Percentiles rank a stretch among this genome's conserved stretches.
These are phyloP conservation scores for Platichthys stellatus DNA, from an alignment of 2,113 vertebrate genomes.

Conservation along the genomic window DNA sequence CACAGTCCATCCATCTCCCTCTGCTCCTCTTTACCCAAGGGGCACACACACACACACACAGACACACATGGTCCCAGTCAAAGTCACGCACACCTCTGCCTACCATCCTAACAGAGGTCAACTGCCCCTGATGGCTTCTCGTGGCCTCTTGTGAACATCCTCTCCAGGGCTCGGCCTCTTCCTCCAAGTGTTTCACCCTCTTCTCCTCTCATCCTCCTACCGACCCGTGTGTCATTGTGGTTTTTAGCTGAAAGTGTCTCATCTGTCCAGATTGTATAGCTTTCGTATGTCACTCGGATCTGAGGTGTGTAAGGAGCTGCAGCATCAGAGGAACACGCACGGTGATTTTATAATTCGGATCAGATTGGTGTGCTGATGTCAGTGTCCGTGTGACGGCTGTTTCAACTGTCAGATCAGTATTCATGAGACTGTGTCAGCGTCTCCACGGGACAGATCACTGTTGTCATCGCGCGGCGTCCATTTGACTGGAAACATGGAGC, in stretches of 20 bases:
- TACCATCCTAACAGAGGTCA: slow-evolving; percentile 45
- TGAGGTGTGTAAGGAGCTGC: not conserved
- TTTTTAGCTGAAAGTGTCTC: slow-evolving; percentile 12
- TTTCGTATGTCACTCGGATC: slow-evolving; percentile 2
- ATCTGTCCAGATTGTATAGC: slow-evolving; percentile 4
- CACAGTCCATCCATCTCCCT: slow-evolving; percentile 57
- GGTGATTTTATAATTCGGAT: not conserved
- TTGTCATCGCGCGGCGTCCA: slow-evolving; percentile 19
- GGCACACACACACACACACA: slow-evolving; percentile 13
- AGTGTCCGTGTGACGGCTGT: slow-evolving; percentile 1
- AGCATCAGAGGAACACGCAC: not conserved
- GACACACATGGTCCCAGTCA: not conserved
- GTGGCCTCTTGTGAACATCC: slow-evolving; percentile 39
- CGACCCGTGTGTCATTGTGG: slow-evolving; percentile 11
- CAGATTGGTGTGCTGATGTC: not conserved
- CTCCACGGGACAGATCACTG: slow-evolving; percentile 23
- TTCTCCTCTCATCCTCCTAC: not conserved
- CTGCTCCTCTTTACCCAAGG: slow-evolving; percentile 28
- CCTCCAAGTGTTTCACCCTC: slow-evolving; percentile 21
- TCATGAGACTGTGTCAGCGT: slow-evolving; percentile 19
- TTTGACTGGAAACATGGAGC: slow-evolving; percentile 33
- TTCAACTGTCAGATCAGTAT: slow-evolving; percentile 21
- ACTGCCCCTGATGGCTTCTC: slow-evolving; percentile 31
- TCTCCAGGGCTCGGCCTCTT: not conserved
- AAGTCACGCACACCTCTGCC: slow-evolving; percentile 22